phyloP scores from a whole-genome alignment of 2,113 vertebrate species.

The Alligator mississippiensis region DNA sequence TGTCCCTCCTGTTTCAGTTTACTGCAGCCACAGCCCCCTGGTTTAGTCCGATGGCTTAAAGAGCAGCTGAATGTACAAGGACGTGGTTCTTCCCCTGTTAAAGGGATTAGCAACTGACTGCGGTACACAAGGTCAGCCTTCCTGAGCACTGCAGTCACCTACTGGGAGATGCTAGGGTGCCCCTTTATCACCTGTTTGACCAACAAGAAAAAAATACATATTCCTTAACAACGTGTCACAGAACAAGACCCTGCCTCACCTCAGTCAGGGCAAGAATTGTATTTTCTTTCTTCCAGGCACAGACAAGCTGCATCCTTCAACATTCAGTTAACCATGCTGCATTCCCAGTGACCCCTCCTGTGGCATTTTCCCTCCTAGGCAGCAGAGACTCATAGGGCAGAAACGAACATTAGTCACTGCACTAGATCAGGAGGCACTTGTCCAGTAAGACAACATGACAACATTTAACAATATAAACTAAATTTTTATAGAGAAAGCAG shows the following conservation, averaged over 20 bases:
- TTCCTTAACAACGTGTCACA: not conserved
- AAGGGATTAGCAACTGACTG: no score
- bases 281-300: not conserved
- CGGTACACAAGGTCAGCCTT: no score
- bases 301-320: not conserved
- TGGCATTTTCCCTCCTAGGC: not conserved
- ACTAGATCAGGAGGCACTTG: not conserved
- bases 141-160: no score
- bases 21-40: not conserved
- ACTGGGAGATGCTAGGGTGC: no score
- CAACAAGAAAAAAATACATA: not conserved
- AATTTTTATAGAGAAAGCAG: not conserved
- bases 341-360: not conserved
- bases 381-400: not conserved
- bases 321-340: accelerated
- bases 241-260: not conserved
- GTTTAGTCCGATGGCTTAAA: no score
- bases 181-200: no score
- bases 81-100: no score
- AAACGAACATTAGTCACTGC: not conserved
- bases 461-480: not conserved
- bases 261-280: not conserved
- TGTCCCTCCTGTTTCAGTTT: not conserved
- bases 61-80: no score
- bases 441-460: not conserved